Base-by-base conservation (phyloP, 2,797 vertebrate genomes). In the Echeneis naucrates region DNA sequence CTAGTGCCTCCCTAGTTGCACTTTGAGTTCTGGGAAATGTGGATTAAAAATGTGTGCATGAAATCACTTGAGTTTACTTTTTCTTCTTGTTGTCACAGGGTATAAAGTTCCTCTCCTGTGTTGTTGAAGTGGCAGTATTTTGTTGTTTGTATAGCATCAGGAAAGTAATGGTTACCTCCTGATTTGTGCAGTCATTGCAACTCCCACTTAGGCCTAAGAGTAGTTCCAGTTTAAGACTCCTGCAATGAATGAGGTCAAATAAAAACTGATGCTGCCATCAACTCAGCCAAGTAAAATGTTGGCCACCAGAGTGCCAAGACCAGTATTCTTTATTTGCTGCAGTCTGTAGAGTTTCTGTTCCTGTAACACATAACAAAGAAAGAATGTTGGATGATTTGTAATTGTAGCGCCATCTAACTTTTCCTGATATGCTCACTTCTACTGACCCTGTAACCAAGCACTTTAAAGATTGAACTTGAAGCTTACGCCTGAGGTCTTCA, bases 111-210 rank as follows among this genome's bases (percentile, higher is more conserved):
- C 48, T 72, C 2, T 58, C 32, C n/a, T n/a, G 35, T 62, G 23
- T 50, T 38, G 4, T 38, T 0, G 4, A 63, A 33, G 0, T 65
- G 26, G 47, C 54, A 32, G 17, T 24, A 12, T 4, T 38, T 37
- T 27, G 24, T 42, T 72, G 52, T 76, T 73, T 76, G 44, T 68
- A 63, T 61, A 61, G 51, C 35, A 33, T 65, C 45, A 35, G 4
- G 56, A 50, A 5, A 30, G 65, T 69, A 54, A 54, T 42, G 6
- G 56, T 1, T 66, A 38, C 57, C 33, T 73, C 21, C 32, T 27
- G 30, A 24, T 17, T 59, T 72, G 17, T 71, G 17, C 33, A 32
- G 27, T n/a, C n/a, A 53, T 37, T 35, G 14, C n/a, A 30, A 23
- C 69, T 64, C 58, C 38, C 37, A 48, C 26, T 53, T 3, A 14